Percentiles rank a stretch among this genome's conserved stretches.
phyloP scores from a whole-genome alignment of 2,797 vertebrate genomes.

The Cetoscarus ocellatus region DNA sequence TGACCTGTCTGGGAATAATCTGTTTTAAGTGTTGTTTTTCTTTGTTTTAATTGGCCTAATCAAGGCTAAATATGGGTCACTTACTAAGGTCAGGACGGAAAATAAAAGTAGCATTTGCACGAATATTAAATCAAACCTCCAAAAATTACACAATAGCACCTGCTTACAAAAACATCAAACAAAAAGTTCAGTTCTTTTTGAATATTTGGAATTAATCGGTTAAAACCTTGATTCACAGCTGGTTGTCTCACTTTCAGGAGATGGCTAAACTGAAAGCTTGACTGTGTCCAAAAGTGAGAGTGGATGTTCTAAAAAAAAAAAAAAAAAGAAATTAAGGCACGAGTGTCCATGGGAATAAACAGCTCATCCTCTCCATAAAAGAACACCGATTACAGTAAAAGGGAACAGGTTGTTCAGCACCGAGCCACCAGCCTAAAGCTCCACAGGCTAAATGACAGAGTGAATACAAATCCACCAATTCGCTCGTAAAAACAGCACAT shows the following conservation, averaged over 20 bases:
- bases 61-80: too few relatives aligned
- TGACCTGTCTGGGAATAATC: too few relatives aligned
- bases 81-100: too few relatives aligned
- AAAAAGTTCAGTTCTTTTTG: too few relatives aligned
- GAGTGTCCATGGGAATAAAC: constrained; percentile 27
- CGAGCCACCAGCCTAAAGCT: not conserved
- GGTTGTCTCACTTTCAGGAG: not conserved
- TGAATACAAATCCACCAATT: not conserved
- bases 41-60: too few relatives aligned
- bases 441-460: not conserved
- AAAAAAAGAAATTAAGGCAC: not conserved
- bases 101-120: too few relatives aligned
- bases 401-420: constrained; percentile 31
- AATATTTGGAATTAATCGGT: too few relatives aligned
- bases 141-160: too few relatives aligned
- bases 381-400: constrained; percentile 27
- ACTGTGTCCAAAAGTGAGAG: not conserved
- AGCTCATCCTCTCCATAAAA: not conserved
- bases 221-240: too few relatives aligned
- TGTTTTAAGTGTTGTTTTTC: too few relatives aligned
- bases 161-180: too few relatives aligned
- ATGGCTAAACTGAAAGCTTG: not conserved
- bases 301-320: not conserved
- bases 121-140: too few relatives aligned
- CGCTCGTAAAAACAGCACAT: not conserved